A percentile compares a stretch with the other conserved stretches of the same genome.
Conservation (phyloP, 2,113 vertebrate genomes). For the Lagopus muta region DNA sequence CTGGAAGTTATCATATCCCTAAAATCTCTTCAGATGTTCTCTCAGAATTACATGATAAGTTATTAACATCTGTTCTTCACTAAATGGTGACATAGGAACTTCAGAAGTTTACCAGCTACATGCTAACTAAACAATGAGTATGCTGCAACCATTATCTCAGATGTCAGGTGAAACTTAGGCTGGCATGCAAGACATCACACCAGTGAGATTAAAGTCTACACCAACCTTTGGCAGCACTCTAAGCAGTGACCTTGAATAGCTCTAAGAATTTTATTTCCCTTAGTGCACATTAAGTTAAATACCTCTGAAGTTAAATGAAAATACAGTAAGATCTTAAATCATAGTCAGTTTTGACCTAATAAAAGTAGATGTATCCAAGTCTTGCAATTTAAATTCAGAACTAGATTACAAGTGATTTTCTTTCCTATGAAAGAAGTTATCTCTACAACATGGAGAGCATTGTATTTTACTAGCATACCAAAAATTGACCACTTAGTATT, state of each 20-base stretch:
- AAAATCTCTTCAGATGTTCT: background rate
- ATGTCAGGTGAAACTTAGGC: background rate
- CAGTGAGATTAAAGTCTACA: background rate
- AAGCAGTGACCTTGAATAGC: background rate
- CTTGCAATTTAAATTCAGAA: background rate
- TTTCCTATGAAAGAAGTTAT: background rate
- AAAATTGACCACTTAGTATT: background rate
- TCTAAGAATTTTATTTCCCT: background rate
- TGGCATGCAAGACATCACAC: background rate
- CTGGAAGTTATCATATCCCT: background rate
- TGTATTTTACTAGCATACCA: background rate
- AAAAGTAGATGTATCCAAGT: background rate
- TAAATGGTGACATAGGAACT: background rate
- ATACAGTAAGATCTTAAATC: background rate
- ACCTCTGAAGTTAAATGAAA: background rate
- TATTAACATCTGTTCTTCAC: background rate
- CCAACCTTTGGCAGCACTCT: background rate
- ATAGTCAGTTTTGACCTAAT: background rate
- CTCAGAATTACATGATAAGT: background rate
- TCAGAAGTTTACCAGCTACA: background rate
- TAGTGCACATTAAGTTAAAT: background rate
- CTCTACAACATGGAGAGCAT: background rate
- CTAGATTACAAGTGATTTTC: background rate
- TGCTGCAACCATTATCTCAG: background rate
- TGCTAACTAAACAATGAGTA: background rate